Evolutionary conservation across 2,797 vertebrate species (phyloP), one percentile per base, ranked within the genome.

Genomic region (Pterois miles): DNA sequence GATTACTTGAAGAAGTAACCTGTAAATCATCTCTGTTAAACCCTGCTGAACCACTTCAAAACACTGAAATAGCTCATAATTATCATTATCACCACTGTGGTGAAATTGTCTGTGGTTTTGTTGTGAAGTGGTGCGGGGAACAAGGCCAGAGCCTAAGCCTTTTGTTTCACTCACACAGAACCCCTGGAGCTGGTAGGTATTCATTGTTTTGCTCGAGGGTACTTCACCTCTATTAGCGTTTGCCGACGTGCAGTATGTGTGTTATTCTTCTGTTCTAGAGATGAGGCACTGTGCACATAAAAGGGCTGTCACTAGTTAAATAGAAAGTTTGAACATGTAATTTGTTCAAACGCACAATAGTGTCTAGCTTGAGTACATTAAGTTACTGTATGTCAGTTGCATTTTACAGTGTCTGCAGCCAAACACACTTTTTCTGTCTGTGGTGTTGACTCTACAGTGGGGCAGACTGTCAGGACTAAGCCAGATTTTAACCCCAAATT

Each of bases 41-140:
- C 48, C 36, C 53, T 27, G 16, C 22, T 20, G 31, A 83, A 64
- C 77, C 77, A 81, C 74, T 69, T 83, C 43, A 80, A 73, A 86
- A 74, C 56, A 64, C n/a, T 38, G 27, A 62, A 31, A 70, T 27
- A 20, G 56, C 52, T 68, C 16, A 22, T 23, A 64, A 78, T 84
- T 70, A 76, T 81, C 57, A 56, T 65, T 66, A 65, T 77, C 38
- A 40, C 53, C 65, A 53, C 36, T 63, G 22, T 62, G 69, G 75
- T 71, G 60, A 72, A 23, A 52, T 6, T 27, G 50, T 59, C 46
- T 63, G 31, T 7, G 48, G 64, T 52, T 65, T 33, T 33, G 43
- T 50, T 65, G 20, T 76, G 31, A 78, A 54, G 40, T 65, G 68
- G 74, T 56, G 4, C 0, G 9, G 22, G 43, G 67, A 80, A 33